A percentile compares a stretch with the other conserved stretches of the same genome.
These are phyloP conservation scores for Leucophenga varia DNA, from an alignment of 1,140 invertebrate genomes.

Conservation along the genomic window DNA sequence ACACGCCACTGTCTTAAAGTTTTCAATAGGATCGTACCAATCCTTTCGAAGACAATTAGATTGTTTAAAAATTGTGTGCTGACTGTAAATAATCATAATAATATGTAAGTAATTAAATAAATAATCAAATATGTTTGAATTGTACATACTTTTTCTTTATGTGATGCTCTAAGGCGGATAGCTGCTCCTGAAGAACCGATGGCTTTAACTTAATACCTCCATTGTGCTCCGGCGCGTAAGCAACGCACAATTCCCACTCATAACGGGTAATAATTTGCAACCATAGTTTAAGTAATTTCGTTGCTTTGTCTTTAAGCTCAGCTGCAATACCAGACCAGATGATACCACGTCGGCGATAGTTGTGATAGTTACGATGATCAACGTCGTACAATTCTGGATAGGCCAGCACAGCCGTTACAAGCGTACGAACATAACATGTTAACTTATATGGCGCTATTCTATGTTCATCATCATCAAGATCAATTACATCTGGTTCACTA, in stretches of 20 bases:
- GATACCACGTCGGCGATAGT: conserved; percentile 27
- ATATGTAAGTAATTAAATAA: too few species aligned
- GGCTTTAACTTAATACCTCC: not conserved
- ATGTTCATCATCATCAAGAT: conserved; percentile 20
- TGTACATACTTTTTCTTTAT: conserved; percentile 7
- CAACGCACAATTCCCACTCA: conserved; percentile 35
- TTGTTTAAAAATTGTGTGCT: conserved; percentile 26
- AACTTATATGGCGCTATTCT: not conserved
- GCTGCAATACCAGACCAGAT: conserved; percentile 41
- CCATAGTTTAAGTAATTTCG: conserved; percentile 47
- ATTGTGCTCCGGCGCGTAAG: not conserved
- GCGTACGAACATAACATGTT: not conserved
- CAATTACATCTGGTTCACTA: conserved; percentile 16
- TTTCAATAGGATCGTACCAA: conserved; percentile 40
- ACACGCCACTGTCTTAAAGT: conserved; percentile 30
- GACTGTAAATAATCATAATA: conserved; percentile 6
- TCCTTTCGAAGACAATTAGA: conserved; percentile 24
- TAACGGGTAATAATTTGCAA: conserved; percentile 32
- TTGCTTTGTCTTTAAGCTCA: conserved; percentile 40
- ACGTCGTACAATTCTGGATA: conserved; percentile 38
- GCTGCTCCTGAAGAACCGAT: conserved; percentile 5
- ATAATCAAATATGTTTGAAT: conserved; percentile 1
- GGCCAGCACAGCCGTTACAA: conserved; percentile 10
- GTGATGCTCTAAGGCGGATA: conserved; percentile 20
- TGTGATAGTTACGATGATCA: conserved; percentile 5